Percentiles rank a stretch among this genome's conserved stretches.
These are phyloP conservation scores for Montipora sp. DNA, from an alignment of 64 coral and sea anemone genomes.

Conservation along the genomic window DNA sequence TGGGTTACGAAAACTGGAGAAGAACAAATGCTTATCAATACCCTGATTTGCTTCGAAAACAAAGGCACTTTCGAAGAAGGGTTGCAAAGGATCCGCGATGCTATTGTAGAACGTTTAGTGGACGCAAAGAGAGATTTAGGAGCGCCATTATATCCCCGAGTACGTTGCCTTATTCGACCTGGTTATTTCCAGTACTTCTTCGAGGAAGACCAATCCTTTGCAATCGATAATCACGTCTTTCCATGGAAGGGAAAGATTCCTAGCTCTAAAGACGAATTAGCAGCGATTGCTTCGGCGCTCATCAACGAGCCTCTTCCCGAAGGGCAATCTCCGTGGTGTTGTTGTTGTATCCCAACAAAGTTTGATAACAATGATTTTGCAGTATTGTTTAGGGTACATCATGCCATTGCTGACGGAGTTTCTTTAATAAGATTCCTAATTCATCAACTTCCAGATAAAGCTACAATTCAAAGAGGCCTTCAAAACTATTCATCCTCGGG, in stretches of 20 bases:
- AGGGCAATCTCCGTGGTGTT: slow-evolving; percentile 72
- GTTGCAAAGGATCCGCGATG: slow-evolving; percentile 43
- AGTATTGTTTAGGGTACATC: slow-evolving; percentile 70
- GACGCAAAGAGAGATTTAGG: slow-evolving; percentile 56
- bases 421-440: slow-evolving; percentile 74
- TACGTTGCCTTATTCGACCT: slow-evolving; percentile 46
- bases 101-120: slow-evolving; percentile 61
- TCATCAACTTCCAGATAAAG: slow-evolving; percentile 65
- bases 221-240: slow-evolving; percentile 88
- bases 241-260: slow-evolving; percentile 67
- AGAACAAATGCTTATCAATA: slow-evolving; percentile 71
- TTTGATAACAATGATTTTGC: slow-evolving; percentile 57
- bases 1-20: background rate
- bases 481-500: slow-evolving; percentile 58
- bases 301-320: slow-evolving; percentile 46
- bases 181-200: slow-evolving; percentile 97
- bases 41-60: slow-evolving; percentile 21
- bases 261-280: slow-evolving; percentile 77
- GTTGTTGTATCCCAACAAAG: slow-evolving; percentile 75
- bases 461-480: slow-evolving; percentile 54
- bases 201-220: slow-evolving; percentile 76
- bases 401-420: slow-evolving; percentile 87
- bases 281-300: slow-evolving; percentile 70
- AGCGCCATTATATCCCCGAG: slow-evolving; percentile 63
- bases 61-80: slow-evolving; percentile 23